Evolutionary conservation across 2,888 invertebrate genomes (phyloP).

Genomic region (Diarsia dahlii): DNA sequence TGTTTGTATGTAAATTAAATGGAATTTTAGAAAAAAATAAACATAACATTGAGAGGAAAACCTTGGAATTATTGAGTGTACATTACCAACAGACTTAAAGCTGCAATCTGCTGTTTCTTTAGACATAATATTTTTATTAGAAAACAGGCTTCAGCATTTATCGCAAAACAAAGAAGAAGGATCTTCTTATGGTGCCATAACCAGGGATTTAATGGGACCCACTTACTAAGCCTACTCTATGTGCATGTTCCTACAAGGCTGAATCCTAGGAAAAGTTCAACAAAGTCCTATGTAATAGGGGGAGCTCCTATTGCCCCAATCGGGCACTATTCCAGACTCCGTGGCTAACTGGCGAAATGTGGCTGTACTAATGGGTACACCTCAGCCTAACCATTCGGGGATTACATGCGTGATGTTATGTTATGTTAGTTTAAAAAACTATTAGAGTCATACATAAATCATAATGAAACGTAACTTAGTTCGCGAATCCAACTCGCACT

Average conservation of each 20-base stretch:
- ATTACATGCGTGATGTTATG: no score
- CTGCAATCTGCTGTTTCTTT: not conserved
- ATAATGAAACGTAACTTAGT: not conserved
- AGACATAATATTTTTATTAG: not conserved
- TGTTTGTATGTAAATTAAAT: conserved; percentile 22
- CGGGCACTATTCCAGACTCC: no score
- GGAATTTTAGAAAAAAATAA: not conserved
- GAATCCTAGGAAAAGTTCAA: not conserved
- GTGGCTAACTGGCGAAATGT: no score
- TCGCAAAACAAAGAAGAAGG: not conserved
- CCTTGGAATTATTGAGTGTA: not conserved
- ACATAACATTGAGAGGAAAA: conserved; percentile 18
- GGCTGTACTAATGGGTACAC: no score
- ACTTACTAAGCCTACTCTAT: not conserved
- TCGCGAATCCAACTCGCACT: not conserved
- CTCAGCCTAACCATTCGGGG: no score
- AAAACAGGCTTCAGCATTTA: not conserved
- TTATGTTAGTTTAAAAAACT: no score
- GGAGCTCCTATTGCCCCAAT: no score
- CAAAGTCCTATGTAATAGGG: no score
- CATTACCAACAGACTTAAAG: not conserved
- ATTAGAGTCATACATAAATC: no score
- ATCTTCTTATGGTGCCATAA: no score
- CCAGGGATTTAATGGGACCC: not conserved
- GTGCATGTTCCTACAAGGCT: not conserved